Percentiles rank a stretch among this genome's conserved stretches.
These are phyloP conservation scores for Deroplatys truncata DNA, from an alignment of 2,888 invertebrate species.

Conservation along the genomic window DNA sequence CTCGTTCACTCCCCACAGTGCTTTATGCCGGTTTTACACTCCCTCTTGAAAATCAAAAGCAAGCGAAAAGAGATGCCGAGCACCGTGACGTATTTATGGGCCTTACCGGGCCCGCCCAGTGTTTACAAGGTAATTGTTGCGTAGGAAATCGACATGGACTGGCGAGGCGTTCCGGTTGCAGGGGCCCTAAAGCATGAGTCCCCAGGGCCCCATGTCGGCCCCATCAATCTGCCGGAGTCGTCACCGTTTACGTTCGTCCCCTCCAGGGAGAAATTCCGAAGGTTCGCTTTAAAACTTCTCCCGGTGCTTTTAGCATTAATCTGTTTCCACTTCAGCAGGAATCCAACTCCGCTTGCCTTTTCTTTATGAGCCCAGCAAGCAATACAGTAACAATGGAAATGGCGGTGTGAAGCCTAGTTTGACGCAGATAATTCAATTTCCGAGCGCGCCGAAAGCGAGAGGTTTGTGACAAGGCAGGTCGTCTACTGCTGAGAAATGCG, in stretches of 20 bases:
- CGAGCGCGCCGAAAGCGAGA: too few species aligned
- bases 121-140: background rate
- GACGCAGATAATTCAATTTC: too few species aligned
- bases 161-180: background rate
- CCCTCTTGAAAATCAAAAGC: background rate
- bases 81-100: background rate
- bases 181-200: background rate
- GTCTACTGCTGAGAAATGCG: too few species aligned
- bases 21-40: background rate
- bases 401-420: too few species aligned
- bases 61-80: background rate
- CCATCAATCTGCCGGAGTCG: background rate
- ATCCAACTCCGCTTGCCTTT: background rate
- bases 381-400: too few species aligned
- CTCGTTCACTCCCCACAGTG: too few species aligned
- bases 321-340: background rate
- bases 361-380: too few species aligned
- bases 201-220: background rate
- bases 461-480: too few species aligned
- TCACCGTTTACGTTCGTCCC: background rate
- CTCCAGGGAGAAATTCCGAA: background rate
- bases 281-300: background rate
- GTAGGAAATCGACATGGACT: background rate
- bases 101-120: background rate
- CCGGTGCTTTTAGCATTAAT: background rate